These are phyloP conservation scores for Platycnemis pennipes DNA, from an alignment of 2,888 invertebrate species.

Conservation along the genomic window DNA sequence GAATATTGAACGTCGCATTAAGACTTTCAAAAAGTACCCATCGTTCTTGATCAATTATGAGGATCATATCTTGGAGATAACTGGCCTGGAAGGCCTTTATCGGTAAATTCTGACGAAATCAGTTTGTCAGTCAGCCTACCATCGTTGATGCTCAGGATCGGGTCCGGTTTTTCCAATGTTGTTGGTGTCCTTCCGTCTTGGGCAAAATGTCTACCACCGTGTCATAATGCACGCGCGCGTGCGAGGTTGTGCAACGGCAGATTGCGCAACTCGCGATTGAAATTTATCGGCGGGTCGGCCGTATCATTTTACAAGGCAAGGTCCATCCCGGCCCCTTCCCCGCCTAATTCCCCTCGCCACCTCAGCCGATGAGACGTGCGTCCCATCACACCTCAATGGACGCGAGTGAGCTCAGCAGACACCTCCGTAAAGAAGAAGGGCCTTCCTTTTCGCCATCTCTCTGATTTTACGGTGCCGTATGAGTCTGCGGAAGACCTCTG, in stretches of 20 bases:
- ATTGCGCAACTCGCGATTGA: neutral
- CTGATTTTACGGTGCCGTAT: conserved; percentile 57
- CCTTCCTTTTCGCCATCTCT: neutral
- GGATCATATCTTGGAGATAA: no score
- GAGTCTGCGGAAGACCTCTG: neutral
- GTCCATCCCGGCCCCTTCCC: neutral
- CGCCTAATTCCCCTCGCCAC: neutral
- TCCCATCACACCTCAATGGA: no score
- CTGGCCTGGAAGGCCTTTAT: no score
- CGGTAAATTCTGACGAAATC: no score
- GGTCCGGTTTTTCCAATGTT: neutral
- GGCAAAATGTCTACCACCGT: neutral
- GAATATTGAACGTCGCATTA: no score
- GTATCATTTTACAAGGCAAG: neutral
- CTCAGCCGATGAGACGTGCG: no score
- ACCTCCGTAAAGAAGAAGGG: neutral
- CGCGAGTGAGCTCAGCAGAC: neutral
- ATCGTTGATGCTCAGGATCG: neutral
- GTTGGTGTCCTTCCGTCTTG: neutral
- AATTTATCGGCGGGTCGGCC: neutral
- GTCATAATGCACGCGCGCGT: neutral
- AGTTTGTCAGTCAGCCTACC: neutral
- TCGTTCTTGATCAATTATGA: no score
- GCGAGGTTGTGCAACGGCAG: neutral
- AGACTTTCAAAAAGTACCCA: no score